Conservation (phyloP, 2,797 vertebrate genomes). For the Miichthys miiuy region DNA sequence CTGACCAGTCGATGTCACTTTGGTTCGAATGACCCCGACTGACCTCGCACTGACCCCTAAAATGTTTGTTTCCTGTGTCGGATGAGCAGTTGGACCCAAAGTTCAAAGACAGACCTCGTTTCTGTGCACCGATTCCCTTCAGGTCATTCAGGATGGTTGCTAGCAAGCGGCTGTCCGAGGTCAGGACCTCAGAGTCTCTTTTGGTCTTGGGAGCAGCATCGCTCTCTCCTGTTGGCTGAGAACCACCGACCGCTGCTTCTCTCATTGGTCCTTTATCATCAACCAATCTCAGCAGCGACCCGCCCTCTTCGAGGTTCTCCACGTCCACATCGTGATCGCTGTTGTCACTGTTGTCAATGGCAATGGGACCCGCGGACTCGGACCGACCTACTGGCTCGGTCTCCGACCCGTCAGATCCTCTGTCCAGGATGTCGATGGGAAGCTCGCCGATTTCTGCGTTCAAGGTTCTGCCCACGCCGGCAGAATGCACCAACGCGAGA, state of each 20-base stretch:
- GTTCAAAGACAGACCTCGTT: neutral
- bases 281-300: rapidly evolving
- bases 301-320: slow-evolving; percentile 34
- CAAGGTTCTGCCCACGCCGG: slow-evolving; percentile 6
- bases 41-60: neutral
- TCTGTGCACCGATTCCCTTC: slow-evolving; percentile 18
- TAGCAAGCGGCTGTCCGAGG: slow-evolving; percentile 58
- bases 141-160: slow-evolving; percentile 64
- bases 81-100: neutral
- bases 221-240: neutral
- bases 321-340: slow-evolving; percentile 53
- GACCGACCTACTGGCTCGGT: neutral
- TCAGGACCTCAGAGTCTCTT: neutral
- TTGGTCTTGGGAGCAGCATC: no score
- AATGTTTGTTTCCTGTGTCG: neutral
- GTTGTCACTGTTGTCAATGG: slow-evolving; percentile 27
- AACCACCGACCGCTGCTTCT: neutral
- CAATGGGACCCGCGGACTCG: neutral
- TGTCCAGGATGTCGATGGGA: slow-evolving; percentile 71
- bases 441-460: slow-evolving; percentile 58
- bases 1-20: neutral
- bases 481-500: slow-evolving; percentile 42
- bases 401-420: slow-evolving; percentile 45
- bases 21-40: neutral
- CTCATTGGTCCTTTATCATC: neutral